phyloP scores from a whole-genome alignment of 2,888 invertebrate species.

The Trissonchulus latispiculum region DNA sequence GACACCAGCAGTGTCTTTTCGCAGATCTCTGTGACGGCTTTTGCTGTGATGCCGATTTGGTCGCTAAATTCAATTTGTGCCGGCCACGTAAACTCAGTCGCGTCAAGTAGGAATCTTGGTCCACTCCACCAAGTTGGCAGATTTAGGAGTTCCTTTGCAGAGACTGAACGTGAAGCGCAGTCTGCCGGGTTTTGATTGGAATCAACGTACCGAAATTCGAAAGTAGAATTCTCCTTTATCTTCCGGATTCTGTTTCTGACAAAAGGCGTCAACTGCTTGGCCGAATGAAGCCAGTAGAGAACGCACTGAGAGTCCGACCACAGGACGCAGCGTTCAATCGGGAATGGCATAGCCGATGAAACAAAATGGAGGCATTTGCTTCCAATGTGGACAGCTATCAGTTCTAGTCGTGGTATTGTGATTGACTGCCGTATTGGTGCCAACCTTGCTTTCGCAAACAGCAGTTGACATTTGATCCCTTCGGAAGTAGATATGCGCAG shows the following conservation, averaged over 20 bases:
- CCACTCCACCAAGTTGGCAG: no score
- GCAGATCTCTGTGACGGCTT: no score
- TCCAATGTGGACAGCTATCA: slow-evolving; percentile 15
- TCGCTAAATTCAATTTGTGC: no score
- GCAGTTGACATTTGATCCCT: slow-evolving; percentile 7
- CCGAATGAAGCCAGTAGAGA: slow-evolving; percentile 3
- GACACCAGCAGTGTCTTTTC: no score
- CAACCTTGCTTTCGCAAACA: slow-evolving; percentile 15
- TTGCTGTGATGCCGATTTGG: no score
- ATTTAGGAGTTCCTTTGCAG: no score
- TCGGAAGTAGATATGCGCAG: neutral
- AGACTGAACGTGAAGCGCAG: no score
- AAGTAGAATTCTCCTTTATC: neutral
- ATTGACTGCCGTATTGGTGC: slow-evolving; percentile 3
- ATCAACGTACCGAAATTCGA: neutral
- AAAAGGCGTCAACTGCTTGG: neutral
- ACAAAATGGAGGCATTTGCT: slow-evolving; percentile 11
- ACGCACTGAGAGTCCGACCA: slow-evolving; percentile 19
- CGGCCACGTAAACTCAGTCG: no score
- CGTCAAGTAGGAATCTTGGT: no score
- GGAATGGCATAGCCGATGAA: neutral
- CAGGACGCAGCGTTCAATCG: neutral
- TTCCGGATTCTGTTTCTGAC: neutral
- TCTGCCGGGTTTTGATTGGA: no score
- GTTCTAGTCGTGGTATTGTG: slow-evolving; percentile 19